Conservation (phyloP, 2,113 vertebrate species). For the Azemiops feae region DNA sequence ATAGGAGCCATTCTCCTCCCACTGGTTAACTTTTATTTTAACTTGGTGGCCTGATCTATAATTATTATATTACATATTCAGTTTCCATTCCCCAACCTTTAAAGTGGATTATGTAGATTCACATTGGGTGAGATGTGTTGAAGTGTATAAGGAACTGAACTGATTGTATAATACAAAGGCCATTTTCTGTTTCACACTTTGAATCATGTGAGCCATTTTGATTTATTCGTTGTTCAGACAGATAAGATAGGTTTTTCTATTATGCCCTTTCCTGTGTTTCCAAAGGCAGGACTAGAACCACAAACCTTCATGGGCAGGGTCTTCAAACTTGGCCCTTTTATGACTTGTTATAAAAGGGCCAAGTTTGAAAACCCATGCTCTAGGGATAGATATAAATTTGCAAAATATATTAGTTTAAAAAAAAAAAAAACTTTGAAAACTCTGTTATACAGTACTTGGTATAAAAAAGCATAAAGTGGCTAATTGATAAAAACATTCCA, state of each 20-base stretch:
- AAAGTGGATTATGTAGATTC: neutral
- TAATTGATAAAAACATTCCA: neutral
- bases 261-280: neutral
- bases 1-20: neutral
- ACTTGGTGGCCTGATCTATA: neutral
- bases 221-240: neutral
- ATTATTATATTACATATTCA: neutral
- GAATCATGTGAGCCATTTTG: neutral
- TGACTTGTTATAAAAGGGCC: too few species aligned
- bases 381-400: neutral
- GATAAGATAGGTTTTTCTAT: neutral
- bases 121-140: neutral
- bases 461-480: neutral
- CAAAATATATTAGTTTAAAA: neutral
- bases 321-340: too few species aligned
- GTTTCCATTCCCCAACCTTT: neutral
- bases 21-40: neutral
- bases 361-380: too few species aligned
- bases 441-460: neutral
- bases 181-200: neutral
- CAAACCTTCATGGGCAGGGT: neutral
- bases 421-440: neutral
- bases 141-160: neutral
- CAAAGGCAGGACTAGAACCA: neutral
- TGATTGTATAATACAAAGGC: neutral